phyloP scores from a whole-genome alignment of 64 coral and sea anemone species.

The Platygyra sinensis region DNA sequence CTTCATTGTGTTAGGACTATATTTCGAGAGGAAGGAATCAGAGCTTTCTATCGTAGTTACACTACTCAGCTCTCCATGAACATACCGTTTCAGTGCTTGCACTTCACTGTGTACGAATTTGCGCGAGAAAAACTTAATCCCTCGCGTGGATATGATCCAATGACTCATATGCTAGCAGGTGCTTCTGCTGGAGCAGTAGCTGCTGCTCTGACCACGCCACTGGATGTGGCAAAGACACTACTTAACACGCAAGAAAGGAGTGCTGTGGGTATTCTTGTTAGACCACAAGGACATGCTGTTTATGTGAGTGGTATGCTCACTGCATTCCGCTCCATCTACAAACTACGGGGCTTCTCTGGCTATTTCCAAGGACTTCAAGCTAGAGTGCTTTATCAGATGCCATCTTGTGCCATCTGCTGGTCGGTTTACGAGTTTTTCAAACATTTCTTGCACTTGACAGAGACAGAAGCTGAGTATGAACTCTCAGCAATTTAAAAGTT shows the following conservation, averaged over 20 bases:
- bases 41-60: slow-evolving; percentile 94
- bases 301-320: slow-evolving; percentile 92
- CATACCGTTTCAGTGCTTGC: slow-evolving; percentile 95
- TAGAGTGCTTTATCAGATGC: slow-evolving; percentile 94
- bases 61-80: slow-evolving; percentile 98
- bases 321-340: slow-evolving; percentile 94
- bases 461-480: slow-evolving; percentile 63
- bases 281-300: slow-evolving; percentile 65
- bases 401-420: slow-evolving; percentile 99
- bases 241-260: slow-evolving; percentile 94
- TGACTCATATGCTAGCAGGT: slow-evolving; percentile 94
- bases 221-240: slow-evolving; percentile 99
- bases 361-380: slow-evolving; percentile 99
- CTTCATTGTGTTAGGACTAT: slow-evolving; percentile 76
- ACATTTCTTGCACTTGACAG: slow-evolving; percentile 73
- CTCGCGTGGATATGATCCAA: slow-evolving; percentile 84
- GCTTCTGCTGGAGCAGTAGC: slow-evolving; percentile 90
- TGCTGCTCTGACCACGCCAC: slow-evolving; percentile 88
- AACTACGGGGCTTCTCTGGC: slow-evolving; percentile 83
- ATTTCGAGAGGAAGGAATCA: slow-evolving; percentile 69
- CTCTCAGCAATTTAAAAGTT: slow-evolving; percentile 18
- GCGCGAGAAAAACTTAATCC: slow-evolving; percentile 89
- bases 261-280: slow-evolving; percentile 67
- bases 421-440: slow-evolving; percentile 99
- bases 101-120: slow-evolving; percentile 95